Evolutionary conservation across 2,113 vertebrate species (phyloP).

Genomic region (Rallus limicola): DNA sequence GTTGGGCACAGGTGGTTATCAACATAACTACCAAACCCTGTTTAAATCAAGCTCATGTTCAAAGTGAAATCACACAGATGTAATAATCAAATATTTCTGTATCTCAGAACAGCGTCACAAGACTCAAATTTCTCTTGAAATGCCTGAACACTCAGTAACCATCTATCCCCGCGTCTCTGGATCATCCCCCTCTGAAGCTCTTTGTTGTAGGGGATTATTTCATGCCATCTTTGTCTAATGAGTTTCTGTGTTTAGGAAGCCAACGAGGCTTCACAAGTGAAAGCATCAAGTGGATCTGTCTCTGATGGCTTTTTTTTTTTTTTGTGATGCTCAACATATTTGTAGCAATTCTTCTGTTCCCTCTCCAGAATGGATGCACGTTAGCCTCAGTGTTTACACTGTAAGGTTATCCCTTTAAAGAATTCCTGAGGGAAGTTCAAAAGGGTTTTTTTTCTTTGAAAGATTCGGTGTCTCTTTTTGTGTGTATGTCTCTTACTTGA

Average conservation of each 20-base stretch:
- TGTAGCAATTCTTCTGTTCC: constrained; percentile 43
- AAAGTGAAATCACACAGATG: neutral
- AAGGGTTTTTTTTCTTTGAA: constrained; percentile 74
- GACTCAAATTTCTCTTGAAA: constrained; percentile 11
- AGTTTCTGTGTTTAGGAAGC: constrained; percentile 48
- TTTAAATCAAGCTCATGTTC: neutral
- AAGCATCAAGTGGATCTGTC: constrained; percentile 13
- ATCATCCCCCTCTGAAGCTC: neutral
- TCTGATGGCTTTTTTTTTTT: neutral
- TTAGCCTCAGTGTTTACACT: constrained; percentile 77
- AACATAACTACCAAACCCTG: neutral
- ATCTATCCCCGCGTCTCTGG: neutral
- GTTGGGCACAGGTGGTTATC: neutral
- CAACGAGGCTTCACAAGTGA: neutral
- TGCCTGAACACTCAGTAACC: neutral
- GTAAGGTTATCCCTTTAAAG: constrained; percentile 80
- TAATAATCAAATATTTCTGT: neutral
- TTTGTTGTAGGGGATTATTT: constrained; percentile 38
- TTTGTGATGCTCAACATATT: neutral
- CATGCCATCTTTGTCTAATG: constrained; percentile 31
- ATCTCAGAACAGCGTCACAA: neutral
- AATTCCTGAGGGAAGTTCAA: constrained; percentile 80
- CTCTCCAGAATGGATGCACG: constrained; percentile 46
- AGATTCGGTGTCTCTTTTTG: constrained; percentile 73
- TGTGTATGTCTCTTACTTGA: constrained; percentile 76